Evolutionary conservation across 2,888 invertebrate genomes (phyloP).

Genomic region (Trypoxylon attenuatum): DNA sequence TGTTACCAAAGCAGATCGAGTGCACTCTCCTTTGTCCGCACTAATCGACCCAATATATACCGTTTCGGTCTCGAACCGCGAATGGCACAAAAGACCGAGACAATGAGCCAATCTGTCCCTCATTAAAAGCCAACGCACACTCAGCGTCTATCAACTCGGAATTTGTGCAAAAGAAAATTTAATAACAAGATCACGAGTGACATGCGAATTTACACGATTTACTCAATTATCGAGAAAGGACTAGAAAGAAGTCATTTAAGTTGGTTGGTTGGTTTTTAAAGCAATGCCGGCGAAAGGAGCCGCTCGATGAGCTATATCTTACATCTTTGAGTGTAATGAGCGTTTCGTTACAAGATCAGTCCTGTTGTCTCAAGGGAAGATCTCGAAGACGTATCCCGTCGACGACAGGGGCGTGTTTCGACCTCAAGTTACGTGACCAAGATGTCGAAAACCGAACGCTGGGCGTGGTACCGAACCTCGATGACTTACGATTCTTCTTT

Average conservation of each 20-base stretch:
- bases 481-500: constrained; percentile 62
- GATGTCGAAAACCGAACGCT: constrained; percentile 52
- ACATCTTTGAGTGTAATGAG: constrained; percentile 43
- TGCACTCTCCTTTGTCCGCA: constrained; percentile 44
- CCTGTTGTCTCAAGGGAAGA: constrained; percentile 32
- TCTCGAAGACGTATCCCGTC: constrained; percentile 35
- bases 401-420: constrained; percentile 51
- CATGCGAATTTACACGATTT: constrained; percentile 25
- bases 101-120: constrained; percentile 14
- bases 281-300: background rate
- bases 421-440: constrained; percentile 54
- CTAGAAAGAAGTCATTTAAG: background rate
- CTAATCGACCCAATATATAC: constrained; percentile 47
- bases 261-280: background rate
- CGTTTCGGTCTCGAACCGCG: constrained; percentile 31
- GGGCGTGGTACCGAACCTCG: constrained; percentile 58
- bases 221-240: constrained; percentile 23
- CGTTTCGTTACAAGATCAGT: constrained; percentile 40
- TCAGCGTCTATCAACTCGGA: background rate
- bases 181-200: background rate
- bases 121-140: constrained; percentile 36
- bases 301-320: constrained; percentile 15
- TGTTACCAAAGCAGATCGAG: constrained; percentile 34
- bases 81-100: constrained; percentile 33
- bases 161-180: background rate